phyloP scores from a whole-genome alignment of 2,797 vertebrate species.

The Notoglanidium macrostoma region DNA sequence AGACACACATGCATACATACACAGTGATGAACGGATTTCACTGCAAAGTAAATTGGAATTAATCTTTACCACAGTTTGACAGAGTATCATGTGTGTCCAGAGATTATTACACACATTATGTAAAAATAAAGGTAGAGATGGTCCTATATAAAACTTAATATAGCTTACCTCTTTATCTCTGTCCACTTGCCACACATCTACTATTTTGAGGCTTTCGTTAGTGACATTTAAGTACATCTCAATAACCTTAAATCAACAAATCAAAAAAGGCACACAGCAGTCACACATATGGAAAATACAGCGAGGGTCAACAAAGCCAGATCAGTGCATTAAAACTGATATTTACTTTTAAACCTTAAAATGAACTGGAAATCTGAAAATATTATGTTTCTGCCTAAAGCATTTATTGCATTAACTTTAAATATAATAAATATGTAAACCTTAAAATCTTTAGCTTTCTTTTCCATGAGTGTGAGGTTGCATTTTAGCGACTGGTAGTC shows the following conservation, averaged over 20 bases:
- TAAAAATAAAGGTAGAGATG: neutral
- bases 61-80: neutral
- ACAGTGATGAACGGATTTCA: neutral
- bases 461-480: conserved; percentile 75
- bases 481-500: conserved; percentile 86
- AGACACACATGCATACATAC: conserved; percentile 17
- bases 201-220: conserved; percentile 56
- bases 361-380: neutral
- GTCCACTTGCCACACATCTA: conserved; percentile 84
- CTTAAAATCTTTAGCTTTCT: conserved; percentile 65
- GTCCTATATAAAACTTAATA: neutral
- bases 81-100: neutral
- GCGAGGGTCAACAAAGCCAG: neutral
- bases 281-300: neutral
- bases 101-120: neutral
- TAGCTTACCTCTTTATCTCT: conserved; percentile 81
- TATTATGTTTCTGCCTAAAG: no score
- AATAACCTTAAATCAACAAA: conserved; percentile 76
- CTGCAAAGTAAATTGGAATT: neutral
- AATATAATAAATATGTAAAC: conserved; percentile 52
- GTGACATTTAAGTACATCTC: conserved; percentile 80
- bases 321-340: neutral
- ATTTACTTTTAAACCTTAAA: neutral
- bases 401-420: neutral
- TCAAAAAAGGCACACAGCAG: conserved; percentile 6